Base-by-base conservation (phyloP, 2,888 invertebrate genomes). In the Dynastes maya region DNA sequence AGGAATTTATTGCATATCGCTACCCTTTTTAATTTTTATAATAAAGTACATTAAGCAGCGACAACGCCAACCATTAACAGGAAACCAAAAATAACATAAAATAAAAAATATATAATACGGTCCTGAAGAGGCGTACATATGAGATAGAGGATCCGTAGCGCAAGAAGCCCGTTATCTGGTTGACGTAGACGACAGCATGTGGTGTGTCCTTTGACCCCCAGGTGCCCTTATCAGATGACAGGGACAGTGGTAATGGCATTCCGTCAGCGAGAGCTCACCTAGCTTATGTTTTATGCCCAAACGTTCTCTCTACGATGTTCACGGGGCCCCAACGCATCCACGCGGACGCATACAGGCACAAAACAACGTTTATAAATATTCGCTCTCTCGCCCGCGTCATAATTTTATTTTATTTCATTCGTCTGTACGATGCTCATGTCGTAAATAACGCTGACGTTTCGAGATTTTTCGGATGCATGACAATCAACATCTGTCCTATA, bases 241-340 rank as follows among this genome's bases (percentile, higher is more conserved):
- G 82, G 83, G 85, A 86, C 87, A 87, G 86, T 86, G 86, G 86
- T 88, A 88, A 88, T 88, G 87, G 88, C 88, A 88, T 88, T 88
- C 88, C 85, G 82, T 80, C 81, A 82, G 81, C 76, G 67, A 77
- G 78, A 75, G 68, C 76, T 78, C 79, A 81, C 58, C 80, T 79
- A 76, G 77, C 65, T 74, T 79, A 80, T 80, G 79, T 77, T 81
- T 79, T 82, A 78, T 78, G 80, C 71, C 63, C 80, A 79, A 81
- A 80, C 78, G 78, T 77, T 55, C 45, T 55, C 76, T 64, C 76
- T 49, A 55, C 40, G 72, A 58, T 72, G 22, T 27, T 72, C 58
- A 58, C 32, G 61, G 58, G 61, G 45, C 77, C 77, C 55, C 45
- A 74, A 77, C 71, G 77, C 77, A 80, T 79, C 77, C 78, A 45